These are phyloP conservation scores for Leucophenga montana DNA, from an alignment of 2,888 invertebrate species.

Conservation along the genomic window DNA sequence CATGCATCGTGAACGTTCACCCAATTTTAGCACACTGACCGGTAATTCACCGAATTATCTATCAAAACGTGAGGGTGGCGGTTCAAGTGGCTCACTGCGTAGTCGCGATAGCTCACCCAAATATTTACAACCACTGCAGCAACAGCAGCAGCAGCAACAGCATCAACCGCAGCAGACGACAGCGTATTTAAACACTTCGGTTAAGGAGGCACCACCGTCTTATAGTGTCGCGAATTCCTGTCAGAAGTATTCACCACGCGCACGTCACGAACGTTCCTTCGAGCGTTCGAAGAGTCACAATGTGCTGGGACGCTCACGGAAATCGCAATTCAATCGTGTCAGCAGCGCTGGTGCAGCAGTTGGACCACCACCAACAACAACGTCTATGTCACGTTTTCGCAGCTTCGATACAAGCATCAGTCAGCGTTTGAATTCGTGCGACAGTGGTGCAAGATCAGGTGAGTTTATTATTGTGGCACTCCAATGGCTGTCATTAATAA, in stretches of 20 bases:
- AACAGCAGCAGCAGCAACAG: conserved; percentile 25
- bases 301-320: conserved; percentile 73
- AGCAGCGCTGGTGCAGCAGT: conserved; percentile 50
- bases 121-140: conserved; percentile 62
- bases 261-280: conserved; percentile 59
- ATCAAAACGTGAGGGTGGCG: conserved; percentile 68
- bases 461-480: too few relatives aligned
- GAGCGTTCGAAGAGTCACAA: conserved; percentile 69
- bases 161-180: conserved; percentile 55
- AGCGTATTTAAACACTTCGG: conserved; percentile 68
- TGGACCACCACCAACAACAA: conserved; percentile 28
- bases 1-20: conserved; percentile 66
- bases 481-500: too few relatives aligned
- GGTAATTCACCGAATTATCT: conserved; percentile 73
- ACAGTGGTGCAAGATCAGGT: conserved; percentile 73
- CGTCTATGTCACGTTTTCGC: conserved; percentile 77
- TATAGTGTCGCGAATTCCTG: conserved; percentile 53
- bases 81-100: conserved; percentile 59
- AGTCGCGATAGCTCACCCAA: conserved; percentile 72
- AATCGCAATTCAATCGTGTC: conserved; percentile 75
- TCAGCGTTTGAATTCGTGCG: conserved; percentile 74
- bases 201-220: conserved; percentile 70
- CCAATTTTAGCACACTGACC: conserved; percentile 71
- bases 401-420: conserved; percentile 77
- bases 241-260: conserved; percentile 58